These are phyloP conservation scores for Sicus ferrugineus DNA, from an alignment of 2,888 invertebrate genomes.

Conservation along the genomic window DNA sequence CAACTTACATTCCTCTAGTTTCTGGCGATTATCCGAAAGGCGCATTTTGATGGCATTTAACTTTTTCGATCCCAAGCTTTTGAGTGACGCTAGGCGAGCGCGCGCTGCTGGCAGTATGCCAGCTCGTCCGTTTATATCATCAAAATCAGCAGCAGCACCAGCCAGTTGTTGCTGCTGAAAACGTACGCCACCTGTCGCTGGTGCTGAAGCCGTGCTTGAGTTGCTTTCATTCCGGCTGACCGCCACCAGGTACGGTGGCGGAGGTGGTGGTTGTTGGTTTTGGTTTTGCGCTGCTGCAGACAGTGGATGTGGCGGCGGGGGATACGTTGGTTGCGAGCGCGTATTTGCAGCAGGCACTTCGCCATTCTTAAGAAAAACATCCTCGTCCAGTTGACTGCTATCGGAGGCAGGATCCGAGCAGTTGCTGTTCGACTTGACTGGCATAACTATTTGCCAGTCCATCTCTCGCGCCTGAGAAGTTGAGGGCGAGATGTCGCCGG, in stretches of 20 bases:
- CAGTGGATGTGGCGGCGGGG: conserved; percentile 1
- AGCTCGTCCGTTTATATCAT: conserved; percentile 44
- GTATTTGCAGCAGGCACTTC: conserved; percentile 43
- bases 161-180: conserved; percentile 51
- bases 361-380: conserved; percentile 54
- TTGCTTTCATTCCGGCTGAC: conserved; percentile 39
- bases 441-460: conserved; percentile 64
- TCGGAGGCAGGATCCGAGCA: conserved; percentile 60
- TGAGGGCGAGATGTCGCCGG: conserved; percentile 63
- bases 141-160: conserved; percentile 39
- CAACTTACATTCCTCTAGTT: conserved; percentile 61
- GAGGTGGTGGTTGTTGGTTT: conserved; percentile 39
- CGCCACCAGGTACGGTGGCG: conserved; percentile 52
- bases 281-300: conserved; percentile 16
- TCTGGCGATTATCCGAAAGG: conserved; percentile 65
- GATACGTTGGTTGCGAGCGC: conserved; percentile 34
- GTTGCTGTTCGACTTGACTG: conserved; percentile 56
- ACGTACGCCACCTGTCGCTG: conserved; percentile 40
- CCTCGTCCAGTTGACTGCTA: conserved; percentile 57
- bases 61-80: conserved; percentile 75
- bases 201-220: conserved; percentile 9
- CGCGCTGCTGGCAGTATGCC: conserved; percentile 62
- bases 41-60: conserved; percentile 72
- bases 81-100: conserved; percentile 71
- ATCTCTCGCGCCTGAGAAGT: conserved; percentile 49